Evolutionary conservation across 2,113 vertebrate genomes (phyloP).

Genomic region (Paramormyrops kingsleyae): DNA sequence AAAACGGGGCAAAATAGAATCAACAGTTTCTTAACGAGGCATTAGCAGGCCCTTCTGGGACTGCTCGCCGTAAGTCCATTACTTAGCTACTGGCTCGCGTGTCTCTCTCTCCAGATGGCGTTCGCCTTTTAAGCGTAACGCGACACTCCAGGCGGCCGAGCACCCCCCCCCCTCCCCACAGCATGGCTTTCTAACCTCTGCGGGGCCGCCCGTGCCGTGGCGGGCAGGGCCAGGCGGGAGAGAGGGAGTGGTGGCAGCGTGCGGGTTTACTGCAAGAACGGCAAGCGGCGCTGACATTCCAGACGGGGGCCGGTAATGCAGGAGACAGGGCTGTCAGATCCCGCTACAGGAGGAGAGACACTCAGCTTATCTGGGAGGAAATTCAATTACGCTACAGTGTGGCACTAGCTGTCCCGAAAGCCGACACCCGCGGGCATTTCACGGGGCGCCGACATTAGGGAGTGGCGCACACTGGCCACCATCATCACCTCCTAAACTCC

Average conservation of each 20-base stretch:
- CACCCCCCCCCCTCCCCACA: constrained; percentile 21
- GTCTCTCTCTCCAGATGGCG: constrained; percentile 51
- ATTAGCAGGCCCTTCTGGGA: constrained; percentile 34
- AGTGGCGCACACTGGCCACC: not conserved
- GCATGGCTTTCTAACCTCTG: constrained; percentile 25
- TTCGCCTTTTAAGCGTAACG: constrained; percentile 44
- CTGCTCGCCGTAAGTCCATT: constrained; percentile 45
- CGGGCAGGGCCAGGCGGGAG: not conserved
- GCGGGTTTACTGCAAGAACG: not conserved
- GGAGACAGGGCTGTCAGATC: not conserved
- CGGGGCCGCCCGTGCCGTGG: not conserved
- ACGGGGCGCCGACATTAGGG: not conserved
- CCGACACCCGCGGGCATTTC: not conserved
- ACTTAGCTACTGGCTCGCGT: constrained; percentile 47
- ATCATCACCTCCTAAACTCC: not conserved
- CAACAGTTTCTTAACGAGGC: constrained; percentile 48
- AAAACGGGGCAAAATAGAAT: constrained; percentile 46
- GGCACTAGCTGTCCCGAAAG: not conserved
- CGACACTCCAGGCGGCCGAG: constrained; percentile 41
- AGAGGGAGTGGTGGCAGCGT: constrained; percentile 18
- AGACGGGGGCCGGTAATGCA: not conserved
- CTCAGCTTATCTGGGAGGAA: constrained; percentile 15
- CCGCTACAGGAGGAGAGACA: constrained; percentile 2
- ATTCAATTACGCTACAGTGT: constrained; percentile 3
- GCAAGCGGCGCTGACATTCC: not conserved